These are phyloP conservation scores for Tetraneura akinire DNA, from an alignment of 1,140 invertebrate species.

Conservation along the genomic window DNA sequence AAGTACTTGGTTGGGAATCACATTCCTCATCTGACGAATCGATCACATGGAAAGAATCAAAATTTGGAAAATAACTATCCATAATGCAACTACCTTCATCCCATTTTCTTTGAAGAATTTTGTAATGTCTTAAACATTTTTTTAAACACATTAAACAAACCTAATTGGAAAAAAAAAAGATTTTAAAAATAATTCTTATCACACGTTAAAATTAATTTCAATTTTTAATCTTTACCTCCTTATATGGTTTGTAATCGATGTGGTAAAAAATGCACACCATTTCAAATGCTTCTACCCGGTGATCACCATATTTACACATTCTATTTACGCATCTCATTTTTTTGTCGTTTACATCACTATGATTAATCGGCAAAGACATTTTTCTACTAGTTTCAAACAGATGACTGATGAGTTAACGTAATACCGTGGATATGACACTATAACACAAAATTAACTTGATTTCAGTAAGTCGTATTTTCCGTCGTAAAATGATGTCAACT, in stretches of 20 bases:
- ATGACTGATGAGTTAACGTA: no score
- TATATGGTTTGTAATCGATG: not conserved
- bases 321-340: constrained; percentile 8
- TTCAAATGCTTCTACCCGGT: not conserved
- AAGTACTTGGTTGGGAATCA: not conserved
- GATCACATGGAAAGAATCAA: not conserved
- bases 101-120: not conserved
- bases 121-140: constrained; percentile 13
- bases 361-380: no score
- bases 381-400: no score
- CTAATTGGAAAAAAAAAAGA: not conserved
- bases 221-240: not conserved
- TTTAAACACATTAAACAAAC: not conserved
- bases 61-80: not conserved
- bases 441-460: no score
- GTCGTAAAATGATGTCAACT: no score
- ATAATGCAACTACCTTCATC: not conserved
- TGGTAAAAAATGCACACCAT: not conserved
- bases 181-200: not conserved
- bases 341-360: no score
- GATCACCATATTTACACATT: not conserved
- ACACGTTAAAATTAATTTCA: no score
- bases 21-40: not conserved
- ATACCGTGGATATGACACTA: no score
- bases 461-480: no score